Percentiles rank a stretch among this genome's conserved stretches.
Evolutionary conservation across 2,113 vertebrate genomes (phyloP).

Genomic region (Ursus arctos): DNA sequence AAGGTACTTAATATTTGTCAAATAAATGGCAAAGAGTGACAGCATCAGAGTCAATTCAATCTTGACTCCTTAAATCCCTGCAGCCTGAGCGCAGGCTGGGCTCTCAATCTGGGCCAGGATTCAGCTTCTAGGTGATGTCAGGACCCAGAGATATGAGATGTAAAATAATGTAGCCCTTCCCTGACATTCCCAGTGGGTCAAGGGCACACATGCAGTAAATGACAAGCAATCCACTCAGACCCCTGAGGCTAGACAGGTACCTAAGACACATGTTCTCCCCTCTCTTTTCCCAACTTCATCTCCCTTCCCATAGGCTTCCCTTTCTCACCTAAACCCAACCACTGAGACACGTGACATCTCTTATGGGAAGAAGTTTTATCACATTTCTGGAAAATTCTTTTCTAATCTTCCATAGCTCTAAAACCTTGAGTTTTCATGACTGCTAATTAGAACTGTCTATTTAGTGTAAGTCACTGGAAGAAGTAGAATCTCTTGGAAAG

Average conservation of each 20-base stretch:
- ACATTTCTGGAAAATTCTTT: conserved; percentile 85
- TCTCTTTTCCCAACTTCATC: background rate
- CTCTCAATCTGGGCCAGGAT: background rate
- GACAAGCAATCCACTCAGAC: background rate
- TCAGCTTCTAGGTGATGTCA: background rate
- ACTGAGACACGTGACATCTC: conserved; percentile 76
- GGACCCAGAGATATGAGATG: background rate
- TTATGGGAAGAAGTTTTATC: conserved; percentile 81
- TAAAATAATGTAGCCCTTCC: background rate
- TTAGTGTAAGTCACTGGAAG: conserved; percentile 79
- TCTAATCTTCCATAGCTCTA: conserved; percentile 78
- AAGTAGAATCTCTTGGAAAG: conserved; percentile 58
- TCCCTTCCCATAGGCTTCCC: background rate
- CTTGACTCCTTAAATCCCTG: background rate
- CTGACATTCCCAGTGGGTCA: background rate
- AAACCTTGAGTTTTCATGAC: conserved; percentile 78
- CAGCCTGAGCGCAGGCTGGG: background rate
- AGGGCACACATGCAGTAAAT: background rate
- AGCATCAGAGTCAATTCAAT: background rate
- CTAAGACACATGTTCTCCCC: background rate
- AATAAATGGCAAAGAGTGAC: background rate
- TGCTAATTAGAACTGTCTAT: conserved; percentile 87
- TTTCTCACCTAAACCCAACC: conserved; percentile 74
- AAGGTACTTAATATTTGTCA: background rate
- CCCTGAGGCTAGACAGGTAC: background rate